Evolutionary conservation across 1,140 invertebrate genomes (phyloP), one percentile per base, ranked within the genome.

Genomic region (Chrysomallon squamiferum): DNA sequence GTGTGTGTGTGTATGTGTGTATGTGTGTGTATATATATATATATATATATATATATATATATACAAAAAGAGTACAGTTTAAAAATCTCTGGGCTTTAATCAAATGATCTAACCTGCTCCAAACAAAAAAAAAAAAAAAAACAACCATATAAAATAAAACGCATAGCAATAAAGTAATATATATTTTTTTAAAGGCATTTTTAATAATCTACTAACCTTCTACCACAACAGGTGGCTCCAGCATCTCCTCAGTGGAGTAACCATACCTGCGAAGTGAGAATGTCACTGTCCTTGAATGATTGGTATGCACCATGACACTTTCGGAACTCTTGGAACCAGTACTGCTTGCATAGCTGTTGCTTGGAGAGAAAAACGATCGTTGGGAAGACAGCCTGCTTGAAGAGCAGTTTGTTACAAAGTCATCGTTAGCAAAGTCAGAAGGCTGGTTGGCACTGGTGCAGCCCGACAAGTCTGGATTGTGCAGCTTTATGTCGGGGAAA

Each of bases 211-310:
- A 61, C 7, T 60, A 63, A 82, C 78, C 80, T 75, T 82, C 81
- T 27, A 74, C 72, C 13, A 63, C 65, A 4, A 74, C 57, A 22
- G 76, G 78, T n/a, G 79, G 75, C 43, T 81, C 75, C 20, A 74
- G 68, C n/a, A 70, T 69, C 15, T 68, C 62, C 41, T 80, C 73
- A 20, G 65, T 54, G 29, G 65, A 62, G 27, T 74, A 72, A n/a
- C 74, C 73, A 64, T 77, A 84, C 54, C 73, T 77, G 20, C 81
- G 65, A 18, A 82, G 73, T 27, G 80, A 82, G 43, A 78, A 82
- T 9, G 82, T 83, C 5, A 84, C 76, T 30, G 81, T 83, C 60
- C 78, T 74, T 33, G 81, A 72, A 58, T 83, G 74, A 66, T 82
- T 83, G 5, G 78, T 76, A 49, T 83, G 76, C 38, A 84, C 74